Base-by-base conservation (phyloP, 2,888 invertebrate species). In the Perithous albicinctus region DNA sequence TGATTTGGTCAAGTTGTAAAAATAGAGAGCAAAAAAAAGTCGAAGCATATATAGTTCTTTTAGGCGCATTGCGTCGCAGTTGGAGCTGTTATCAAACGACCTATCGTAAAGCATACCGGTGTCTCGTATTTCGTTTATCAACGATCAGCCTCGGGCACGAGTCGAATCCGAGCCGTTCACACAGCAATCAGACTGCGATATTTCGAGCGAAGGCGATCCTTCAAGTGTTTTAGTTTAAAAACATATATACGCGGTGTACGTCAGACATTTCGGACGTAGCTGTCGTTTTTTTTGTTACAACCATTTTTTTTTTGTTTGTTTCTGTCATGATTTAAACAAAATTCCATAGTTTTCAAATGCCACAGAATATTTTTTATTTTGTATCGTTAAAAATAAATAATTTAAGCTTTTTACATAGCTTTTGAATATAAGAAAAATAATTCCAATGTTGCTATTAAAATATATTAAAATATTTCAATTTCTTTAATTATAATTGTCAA, bases 61-160 rank as follows among this genome's bases (percentile, higher is more conserved):
- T 43, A 20, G 70, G 46, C 32, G 56, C 15, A 43, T 54, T 56
- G 56, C 56, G 56, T 69, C 29, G 43, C 6, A 10, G 2, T 26
- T 15, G 18, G 2, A 7, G 6, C 23, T 43, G 43, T 43, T 46
- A 64, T 64, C 56, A 61, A 41, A 73, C 32, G 66, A 85, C 86
- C 87, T 89, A 87, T 89, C 89, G 87, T 78, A 84, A 86, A 87
- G 87, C 89, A 90, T 91, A 87, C 89, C 88, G 88, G 86, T 78
- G 74, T 81, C 78, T 91, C 90, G 86, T 85, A 86, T 91, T 90
- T 89, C 91, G 85, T 85, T 91, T 91, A 91, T 91, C 91, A 89
- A 87, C 87, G 86, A 88, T 64, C 66, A 43, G 72, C 72, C 43
- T 86, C 89, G 84, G 84, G 83, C 84, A 82, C 84, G 87, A 86